Percentiles rank a stretch among this genome's conserved stretches.
Conservation (phyloP, 2,113 vertebrate species). For the Aythya baeri region DNA sequence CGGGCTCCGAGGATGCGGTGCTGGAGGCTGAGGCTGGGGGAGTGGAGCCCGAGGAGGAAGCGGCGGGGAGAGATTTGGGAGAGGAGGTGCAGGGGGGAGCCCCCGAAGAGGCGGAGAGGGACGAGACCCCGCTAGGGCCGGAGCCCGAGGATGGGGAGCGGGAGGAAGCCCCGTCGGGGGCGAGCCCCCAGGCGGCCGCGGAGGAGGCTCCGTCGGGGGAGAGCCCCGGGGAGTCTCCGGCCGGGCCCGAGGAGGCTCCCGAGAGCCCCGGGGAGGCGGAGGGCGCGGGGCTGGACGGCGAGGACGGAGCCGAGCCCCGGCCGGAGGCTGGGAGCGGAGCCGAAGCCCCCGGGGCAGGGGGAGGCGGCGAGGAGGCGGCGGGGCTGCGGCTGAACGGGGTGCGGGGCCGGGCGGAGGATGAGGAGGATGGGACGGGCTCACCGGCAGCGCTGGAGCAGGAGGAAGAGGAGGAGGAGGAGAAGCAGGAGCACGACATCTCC, state of each 20-base stretch:
- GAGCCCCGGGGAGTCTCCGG: neutral
- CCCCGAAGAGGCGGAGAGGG: neutral
- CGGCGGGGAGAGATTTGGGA: neutral
- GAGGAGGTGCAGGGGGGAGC: too few relatives aligned
- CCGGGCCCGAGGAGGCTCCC: neutral
- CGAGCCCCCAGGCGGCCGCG: neutral
- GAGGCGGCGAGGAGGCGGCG: neutral
- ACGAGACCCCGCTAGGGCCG: neutral
- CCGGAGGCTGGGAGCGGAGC: neutral
- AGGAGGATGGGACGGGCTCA: neutral
- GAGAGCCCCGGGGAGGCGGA: neutral
- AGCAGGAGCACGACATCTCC: slow-evolving; percentile 82
- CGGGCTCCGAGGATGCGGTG: neutral
- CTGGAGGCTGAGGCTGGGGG: rapidly evolving
- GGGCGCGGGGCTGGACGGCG: neutral
- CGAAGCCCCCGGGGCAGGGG: neutral
- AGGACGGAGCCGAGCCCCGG: neutral
- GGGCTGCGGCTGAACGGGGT: slow-evolving; percentile 37
- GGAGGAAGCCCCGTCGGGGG: neutral
- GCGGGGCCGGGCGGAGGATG: neutral
- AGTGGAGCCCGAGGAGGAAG: too few relatives aligned
- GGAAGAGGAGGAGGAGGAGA: neutral
- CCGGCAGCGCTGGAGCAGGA: neutral
- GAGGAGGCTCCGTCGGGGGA: neutral
- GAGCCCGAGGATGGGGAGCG: neutral